These are phyloP conservation scores for Campopleginae sp. DNA, from an alignment of 2,888 invertebrate genomes.

Conservation along the genomic window DNA sequence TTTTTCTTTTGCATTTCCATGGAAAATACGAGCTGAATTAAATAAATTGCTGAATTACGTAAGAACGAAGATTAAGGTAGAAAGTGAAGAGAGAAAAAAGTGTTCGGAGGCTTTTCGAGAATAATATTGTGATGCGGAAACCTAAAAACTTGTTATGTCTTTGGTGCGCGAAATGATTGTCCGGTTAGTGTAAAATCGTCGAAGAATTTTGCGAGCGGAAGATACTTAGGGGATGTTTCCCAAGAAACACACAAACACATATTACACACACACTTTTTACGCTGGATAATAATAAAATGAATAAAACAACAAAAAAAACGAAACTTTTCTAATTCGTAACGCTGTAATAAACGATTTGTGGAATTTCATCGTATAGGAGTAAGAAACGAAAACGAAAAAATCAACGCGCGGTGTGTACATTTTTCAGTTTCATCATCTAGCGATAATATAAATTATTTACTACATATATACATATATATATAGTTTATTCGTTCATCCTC, in stretches of 20 bases:
- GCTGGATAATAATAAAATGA: background rate
- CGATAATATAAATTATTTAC: slow-evolving; percentile 41
- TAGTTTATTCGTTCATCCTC: slow-evolving; percentile 46
- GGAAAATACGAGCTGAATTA: background rate
- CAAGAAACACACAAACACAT: background rate
- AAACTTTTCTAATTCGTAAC: slow-evolving; percentile 53
- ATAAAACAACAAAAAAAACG: background rate
- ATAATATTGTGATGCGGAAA: slow-evolving; percentile 1
- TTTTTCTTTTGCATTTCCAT: slow-evolving; percentile 26
- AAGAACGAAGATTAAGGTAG: background rate
- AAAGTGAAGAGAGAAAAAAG: background rate
- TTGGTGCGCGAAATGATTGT: slow-evolving; percentile 10
- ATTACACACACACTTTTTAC: slow-evolving; percentile 33
- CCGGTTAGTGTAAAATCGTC: background rate
- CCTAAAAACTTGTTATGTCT: slow-evolving; percentile 15
- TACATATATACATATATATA: slow-evolving; percentile 20
- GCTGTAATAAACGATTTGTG: slow-evolving; percentile 53
- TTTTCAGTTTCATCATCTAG: slow-evolving; percentile 55
- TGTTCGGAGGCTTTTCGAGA: background rate
- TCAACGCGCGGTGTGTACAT: slow-evolving; percentile 56
- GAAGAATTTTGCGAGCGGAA: background rate
- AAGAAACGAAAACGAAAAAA: background rate
- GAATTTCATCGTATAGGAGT: slow-evolving; percentile 54
- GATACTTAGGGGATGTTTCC: slow-evolving; percentile 7
- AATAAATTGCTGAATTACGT: slow-evolving; percentile 17